Conservation (phyloP, 1,140 invertebrate genomes). For the Bursaphelenchus mucronatus region DNA sequence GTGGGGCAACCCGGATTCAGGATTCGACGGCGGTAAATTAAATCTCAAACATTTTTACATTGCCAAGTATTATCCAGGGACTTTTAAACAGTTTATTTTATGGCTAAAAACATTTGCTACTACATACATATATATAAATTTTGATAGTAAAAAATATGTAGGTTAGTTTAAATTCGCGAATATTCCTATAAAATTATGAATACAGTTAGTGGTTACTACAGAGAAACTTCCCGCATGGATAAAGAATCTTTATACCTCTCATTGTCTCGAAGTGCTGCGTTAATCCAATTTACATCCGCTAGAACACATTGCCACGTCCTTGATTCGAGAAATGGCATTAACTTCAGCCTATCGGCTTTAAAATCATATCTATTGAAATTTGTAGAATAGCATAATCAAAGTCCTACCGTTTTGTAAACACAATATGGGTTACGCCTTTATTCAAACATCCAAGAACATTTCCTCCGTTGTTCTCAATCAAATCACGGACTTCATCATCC, state of each 20-base stretch:
- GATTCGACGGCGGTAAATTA: too few species aligned
- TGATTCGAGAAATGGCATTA: neutral
- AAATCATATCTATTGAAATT: conserved; percentile 32
- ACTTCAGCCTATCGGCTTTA: conserved; percentile 27
- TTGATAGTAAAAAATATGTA: too few species aligned
- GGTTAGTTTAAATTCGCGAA: too few species aligned
- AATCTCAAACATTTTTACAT: too few species aligned
- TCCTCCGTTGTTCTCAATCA: conserved; percentile 34
- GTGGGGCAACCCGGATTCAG: conserved; percentile 1
- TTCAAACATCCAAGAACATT: conserved; percentile 20
- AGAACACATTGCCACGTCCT: conserved; percentile 28
- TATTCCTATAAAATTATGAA: too few species aligned
- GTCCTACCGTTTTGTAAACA: conserved; percentile 35
- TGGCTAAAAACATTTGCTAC: too few species aligned
- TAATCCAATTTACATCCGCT: conserved; percentile 33
- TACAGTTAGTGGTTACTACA: neutral
- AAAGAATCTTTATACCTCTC: conserved; percentile 28
- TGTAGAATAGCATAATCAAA: neutral
- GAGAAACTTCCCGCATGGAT: neutral
- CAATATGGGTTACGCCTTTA: conserved; percentile 32
- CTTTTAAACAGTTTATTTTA: too few species aligned
- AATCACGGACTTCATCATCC: conserved; percentile 16
- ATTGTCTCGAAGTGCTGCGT: conserved; percentile 35
- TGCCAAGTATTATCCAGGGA: too few species aligned
- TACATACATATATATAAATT: too few species aligned